These are phyloP conservation scores for Poeciliopsis presidionis DNA, from an alignment of 2,797 vertebrate genomes.

Conservation along the genomic window DNA sequence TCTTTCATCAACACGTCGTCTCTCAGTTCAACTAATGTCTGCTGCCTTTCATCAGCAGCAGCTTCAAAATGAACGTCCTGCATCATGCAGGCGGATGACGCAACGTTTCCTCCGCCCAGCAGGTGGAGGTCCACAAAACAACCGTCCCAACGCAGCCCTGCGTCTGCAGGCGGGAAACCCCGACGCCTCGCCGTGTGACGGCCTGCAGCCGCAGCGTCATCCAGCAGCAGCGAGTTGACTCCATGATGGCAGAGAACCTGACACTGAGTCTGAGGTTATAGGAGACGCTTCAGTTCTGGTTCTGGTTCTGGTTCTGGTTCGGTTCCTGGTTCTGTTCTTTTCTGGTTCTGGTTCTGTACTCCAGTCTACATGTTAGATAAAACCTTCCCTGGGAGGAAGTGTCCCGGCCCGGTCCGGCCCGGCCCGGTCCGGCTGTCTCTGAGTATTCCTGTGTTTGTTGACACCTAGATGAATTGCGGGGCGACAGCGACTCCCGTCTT, in stretches of 20 bases:
- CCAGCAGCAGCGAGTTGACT: no score
- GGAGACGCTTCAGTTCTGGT: no score
- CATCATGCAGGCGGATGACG: constrained; percentile 13
- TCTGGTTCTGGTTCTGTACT: no score
- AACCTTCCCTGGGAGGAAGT: no score
- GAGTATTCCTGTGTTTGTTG: constrained; percentile 7
- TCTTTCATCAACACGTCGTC: neutral
- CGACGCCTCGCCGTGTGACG: constrained; percentile 23
- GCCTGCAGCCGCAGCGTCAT: constrained; percentile 26
- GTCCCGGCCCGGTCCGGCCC: no score
- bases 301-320: no score
- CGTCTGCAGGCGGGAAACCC: constrained; percentile 26
- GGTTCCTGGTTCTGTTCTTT: no score
- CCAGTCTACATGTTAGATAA: no score
- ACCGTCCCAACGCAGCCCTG: neutral
- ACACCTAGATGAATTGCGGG: constrained; percentile 69
- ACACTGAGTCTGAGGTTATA: neutral
- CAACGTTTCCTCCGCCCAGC: constrained; percentile 21
- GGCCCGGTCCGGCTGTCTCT: neutral
- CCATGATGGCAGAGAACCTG: neutral
- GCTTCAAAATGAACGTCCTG: constrained; percentile 22
- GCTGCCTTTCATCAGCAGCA: constrained; percentile 2
- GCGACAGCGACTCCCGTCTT: constrained; percentile 65
- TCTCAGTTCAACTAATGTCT: neutral
- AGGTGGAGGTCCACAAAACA: no score